Base-by-base conservation (phyloP, 2,113 vertebrate species). In the Dermatemys mawii region DNA sequence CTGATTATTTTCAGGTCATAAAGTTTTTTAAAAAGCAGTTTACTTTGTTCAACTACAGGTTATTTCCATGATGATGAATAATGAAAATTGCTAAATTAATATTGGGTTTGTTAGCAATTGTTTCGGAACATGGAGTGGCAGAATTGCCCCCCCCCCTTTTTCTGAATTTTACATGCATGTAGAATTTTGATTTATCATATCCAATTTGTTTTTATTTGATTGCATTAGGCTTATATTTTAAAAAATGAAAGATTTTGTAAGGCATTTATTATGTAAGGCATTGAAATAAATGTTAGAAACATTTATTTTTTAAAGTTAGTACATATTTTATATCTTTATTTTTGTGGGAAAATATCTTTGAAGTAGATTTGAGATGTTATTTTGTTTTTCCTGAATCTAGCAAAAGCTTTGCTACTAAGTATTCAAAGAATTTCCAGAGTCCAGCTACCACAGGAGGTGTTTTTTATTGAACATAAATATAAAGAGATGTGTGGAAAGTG, bases 1-100 rank as follows among this genome's bases (percentile, higher is more conserved):
- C 53, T 48, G 16, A 21, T 92, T 94, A 81, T 90, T 90, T 97
- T 96, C 53, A 57, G 38, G 24, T 93, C 49, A 67, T 79, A 67
- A 29, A 1, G 76, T 91, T 90, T 93, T 41, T 93, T 1, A 55
- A 16, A 60, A 76, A 94, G 24, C 22, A 91, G 11, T 93, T 95
- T 89, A 76, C 81, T 95, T 96, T 93, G 6, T 46, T 91, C 93
- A 81, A 81, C 24, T 16, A 14, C 83, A 91, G 92, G 8, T 50
- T 78, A 49, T 70, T 90, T 89, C 32, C 2, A 8, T 94, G n/a
- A 60, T 88, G 78, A 83, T 32, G 5, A 79, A 88, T 76, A 82
- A 38, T 82, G 50, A 38, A 83, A 29, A 80, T 38, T 86, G 90
- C 48, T 49, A 93, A 55, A 80, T 93, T 90, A 83, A 13, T 92